Base-by-base conservation (phyloP, 2,888 invertebrate genomes). In the Tiliacea aurago region DNA sequence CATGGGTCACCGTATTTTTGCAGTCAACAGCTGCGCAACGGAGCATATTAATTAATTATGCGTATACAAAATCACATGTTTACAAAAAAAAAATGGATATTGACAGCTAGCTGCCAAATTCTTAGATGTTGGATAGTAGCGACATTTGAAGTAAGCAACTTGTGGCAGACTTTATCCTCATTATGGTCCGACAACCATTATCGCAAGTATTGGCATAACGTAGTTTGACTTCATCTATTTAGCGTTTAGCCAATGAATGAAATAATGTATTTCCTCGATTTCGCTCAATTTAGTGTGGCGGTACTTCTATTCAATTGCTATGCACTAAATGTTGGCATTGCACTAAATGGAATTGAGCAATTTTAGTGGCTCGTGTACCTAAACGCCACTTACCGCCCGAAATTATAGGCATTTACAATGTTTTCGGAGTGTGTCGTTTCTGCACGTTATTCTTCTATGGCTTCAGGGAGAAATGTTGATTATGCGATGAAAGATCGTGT, bases 401-500 rank as follows among this genome's bases (percentile, higher is more conserved):
- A 55, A 28, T 55, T 28, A 37, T 56, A 2, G 9, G n/a, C 37
- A 59, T n/a, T 59, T 13, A 1, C 41, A 41, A 41, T 41, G 41
- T 41, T 41, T 41, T 41, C 0, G 1, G 0, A 33, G 10, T 0
- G 1, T 53, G 9, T 55, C 78, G 4, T 33, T 2, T 76, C 78
- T 76, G 33, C 13, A 10, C 2, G 43, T 1, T 41, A 51, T 58
- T 53, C 2, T 13, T 79, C 78, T 77, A 18, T 71, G 78, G 43
- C 20, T 47, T 28, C 7, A 41, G 33, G 33, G 68, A 53, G 68
- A 78, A 78, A 80, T 82, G 80, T 80, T 80, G 80, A 80, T 80
- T 82, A 78, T 82, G 62, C 58, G 78, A 82, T 82, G 80, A 80
- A 82, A 61, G 68, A 78, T 72, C 71, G 63, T 56, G 77, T 71